These are phyloP conservation scores for Tetramorium parvispinum DNA, from an alignment of 1,140 invertebrate species.

Conservation along the genomic window DNA sequence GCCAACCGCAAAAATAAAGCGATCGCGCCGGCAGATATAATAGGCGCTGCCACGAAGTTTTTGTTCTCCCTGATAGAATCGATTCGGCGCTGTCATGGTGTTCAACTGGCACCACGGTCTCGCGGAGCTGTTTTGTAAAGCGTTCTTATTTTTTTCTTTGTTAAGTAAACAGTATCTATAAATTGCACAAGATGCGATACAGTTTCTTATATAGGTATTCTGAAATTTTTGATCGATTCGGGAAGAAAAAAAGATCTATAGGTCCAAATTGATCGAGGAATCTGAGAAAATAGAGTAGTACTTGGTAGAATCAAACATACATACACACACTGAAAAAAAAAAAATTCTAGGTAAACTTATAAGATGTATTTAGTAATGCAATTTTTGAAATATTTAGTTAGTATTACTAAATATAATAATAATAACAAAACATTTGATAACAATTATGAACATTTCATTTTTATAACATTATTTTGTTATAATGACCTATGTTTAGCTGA, in stretches of 20 bases:
- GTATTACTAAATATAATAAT: too few species aligned
- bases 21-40: constrained; percentile 41
- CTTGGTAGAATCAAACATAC: background rate
- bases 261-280: background rate
- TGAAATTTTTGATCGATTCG: background rate
- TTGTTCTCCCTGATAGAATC: constrained; percentile 47
- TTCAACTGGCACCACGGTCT: constrained; percentile 6
- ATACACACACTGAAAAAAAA: too few species aligned
- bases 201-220: background rate
- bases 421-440: background rate
- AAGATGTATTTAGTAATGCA: too few species aligned
- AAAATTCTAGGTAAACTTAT: too few species aligned
- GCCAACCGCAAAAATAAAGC: constrained; percentile 55
- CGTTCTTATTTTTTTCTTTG: background rate
- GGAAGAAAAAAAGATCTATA: background rate
- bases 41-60: constrained; percentile 34
- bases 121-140: constrained; percentile 30
- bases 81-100: constrained; percentile 41
- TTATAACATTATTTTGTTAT: too few species aligned
- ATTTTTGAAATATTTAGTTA: too few species aligned
- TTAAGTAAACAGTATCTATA: constrained; percentile 20
- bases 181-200: background rate
- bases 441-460: too few species aligned
- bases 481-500: too few species aligned
- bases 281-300: background rate